Conservation (phyloP, 2,113 vertebrate genomes). For the Toxotes jaculatrix region DNA sequence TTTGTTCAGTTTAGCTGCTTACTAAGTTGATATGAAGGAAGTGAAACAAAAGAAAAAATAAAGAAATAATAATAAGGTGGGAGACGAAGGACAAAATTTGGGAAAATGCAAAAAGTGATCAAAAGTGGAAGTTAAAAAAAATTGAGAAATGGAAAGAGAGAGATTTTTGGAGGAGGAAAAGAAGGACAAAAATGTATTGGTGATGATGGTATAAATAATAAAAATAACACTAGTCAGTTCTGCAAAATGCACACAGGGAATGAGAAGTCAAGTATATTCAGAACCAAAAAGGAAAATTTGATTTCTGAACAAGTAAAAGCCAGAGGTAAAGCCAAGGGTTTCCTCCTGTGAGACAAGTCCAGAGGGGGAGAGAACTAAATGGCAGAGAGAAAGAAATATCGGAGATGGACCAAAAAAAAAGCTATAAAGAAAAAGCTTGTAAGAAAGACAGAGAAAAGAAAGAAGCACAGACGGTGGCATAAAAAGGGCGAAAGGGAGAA, state of each 20-base stretch:
- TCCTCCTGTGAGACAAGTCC: constrained; percentile 16
- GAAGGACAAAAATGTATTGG: not conserved
- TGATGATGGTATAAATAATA: not conserved
- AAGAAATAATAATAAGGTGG: not conserved
- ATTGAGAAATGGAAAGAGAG: too few relatives aligned
- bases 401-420: constrained; percentile 8
- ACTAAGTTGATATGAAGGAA: not conserved
- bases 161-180: not conserved
- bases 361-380: constrained; percentile 2
- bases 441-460: not conserved
- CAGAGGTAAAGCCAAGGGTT: constrained; percentile 28
- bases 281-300: not conserved
- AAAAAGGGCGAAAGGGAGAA: constrained; percentile 48
- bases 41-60: not conserved
- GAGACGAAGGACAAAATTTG: too few relatives aligned
- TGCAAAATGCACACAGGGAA: not conserved
- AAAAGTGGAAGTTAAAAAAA: too few relatives aligned
- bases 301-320: constrained; percentile 5
- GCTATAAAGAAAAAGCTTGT: constrained; percentile 11
- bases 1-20: too few relatives aligned
- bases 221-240: not conserved
- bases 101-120: too few relatives aligned
- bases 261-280: not conserved
- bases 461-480: constrained; percentile 13
- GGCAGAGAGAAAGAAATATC: constrained; percentile 3